Conservation (phyloP, 2,797 vertebrate genomes). For the Coccyzus lansbergi region DNA sequence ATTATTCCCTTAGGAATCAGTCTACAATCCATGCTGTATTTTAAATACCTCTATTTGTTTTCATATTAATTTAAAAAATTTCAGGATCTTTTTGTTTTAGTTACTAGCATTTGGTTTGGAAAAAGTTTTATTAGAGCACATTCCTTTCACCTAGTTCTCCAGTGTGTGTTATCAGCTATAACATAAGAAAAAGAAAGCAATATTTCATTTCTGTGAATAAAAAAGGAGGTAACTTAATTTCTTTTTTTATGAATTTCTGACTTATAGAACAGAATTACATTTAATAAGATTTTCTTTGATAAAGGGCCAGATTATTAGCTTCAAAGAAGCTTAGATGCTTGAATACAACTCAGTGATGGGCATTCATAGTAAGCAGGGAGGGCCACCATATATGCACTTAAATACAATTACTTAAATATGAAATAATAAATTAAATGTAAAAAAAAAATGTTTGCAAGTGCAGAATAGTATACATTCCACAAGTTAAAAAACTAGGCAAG, state of each 20-base stretch:
- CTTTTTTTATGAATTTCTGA: background rate
- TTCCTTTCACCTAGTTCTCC: background rate
- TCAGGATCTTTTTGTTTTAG: background rate
- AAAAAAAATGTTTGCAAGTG: background rate
- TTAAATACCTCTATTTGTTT: background rate
- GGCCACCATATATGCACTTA: background rate
- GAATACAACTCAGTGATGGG: background rate
- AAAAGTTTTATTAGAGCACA: background rate
- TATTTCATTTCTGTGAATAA: background rate
- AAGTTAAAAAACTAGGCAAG: background rate
- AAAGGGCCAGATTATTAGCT: background rate
- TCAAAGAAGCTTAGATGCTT: background rate
- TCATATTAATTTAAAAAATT: background rate
- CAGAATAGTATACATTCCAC: background rate
- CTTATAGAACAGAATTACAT: background rate
- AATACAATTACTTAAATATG: background rate
- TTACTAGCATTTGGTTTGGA: background rate
- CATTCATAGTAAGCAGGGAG: background rate
- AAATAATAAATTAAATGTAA: background rate
- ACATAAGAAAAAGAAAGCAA: background rate
- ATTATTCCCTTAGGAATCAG: background rate
- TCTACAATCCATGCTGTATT: background rate
- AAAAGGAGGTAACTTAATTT: background rate
- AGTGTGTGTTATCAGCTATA: rapidly evolving
- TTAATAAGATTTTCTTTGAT: background rate